Base-by-base conservation (phyloP, 1,140 invertebrate species). In the Rhyzopertha dominica region DNA sequence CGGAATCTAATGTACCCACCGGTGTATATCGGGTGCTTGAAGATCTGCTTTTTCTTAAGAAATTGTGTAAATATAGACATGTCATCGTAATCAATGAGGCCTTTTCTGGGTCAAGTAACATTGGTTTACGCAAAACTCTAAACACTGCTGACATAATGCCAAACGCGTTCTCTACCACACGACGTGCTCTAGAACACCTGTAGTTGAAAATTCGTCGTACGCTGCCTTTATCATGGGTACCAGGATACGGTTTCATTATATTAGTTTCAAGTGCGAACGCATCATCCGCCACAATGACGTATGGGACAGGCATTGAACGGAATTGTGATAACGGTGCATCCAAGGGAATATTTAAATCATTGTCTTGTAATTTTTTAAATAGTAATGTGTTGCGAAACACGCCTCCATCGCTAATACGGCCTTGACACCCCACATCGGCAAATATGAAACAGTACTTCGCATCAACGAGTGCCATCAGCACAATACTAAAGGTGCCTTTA, bases 351-450 rank as follows among this genome's bases (percentile, higher is more conserved):
- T 28, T 20, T 7, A 37, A 16, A 20, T 10, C 17, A 37, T 16
- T 37, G 35, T 59, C 26, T 44, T 61, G 39, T 14, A 57, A 67
- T 14, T 57, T 37, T 13, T 47, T 54, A 5, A 66, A 22, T 18
- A 41, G 12, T 55, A 19, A 70, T 31, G 19, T 41, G 16, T 57
- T 28, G 43, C 47, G 43, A 37, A 67, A 70, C 20, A 66, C 54
- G 30, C 64, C 63, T 26, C 52, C 61, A 57, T 72, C 67, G 43
- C 55, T 51, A 25, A 65, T 51, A 37, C 62, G 42, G 1, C 70
- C 71, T 41, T 64, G 53, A n/a, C 46, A 30, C n/a, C 70, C 67
- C 10, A 70, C 55, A 47, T 70, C 64, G 26, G 67, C 57, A 48
- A 55, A 58, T 5, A 61, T 31, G 56, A 73, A 72, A 56, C 60